phyloP scores from a whole-genome alignment of 2,113 vertebrate species.

The Lipophrys pholis region DNA sequence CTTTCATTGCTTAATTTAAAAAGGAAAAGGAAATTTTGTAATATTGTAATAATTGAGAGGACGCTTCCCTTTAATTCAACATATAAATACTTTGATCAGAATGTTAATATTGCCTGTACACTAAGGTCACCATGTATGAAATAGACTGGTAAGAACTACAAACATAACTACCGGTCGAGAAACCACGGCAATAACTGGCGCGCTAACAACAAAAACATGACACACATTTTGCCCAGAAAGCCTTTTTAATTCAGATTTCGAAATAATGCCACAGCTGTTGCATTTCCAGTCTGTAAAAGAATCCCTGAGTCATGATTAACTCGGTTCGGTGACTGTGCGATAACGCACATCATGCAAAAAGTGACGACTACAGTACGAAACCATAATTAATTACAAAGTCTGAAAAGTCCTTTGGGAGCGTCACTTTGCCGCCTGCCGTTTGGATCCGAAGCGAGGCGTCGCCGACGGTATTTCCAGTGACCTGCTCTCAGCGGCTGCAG shows the following conservation, averaged over 20 bases:
- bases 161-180: too few relatives aligned
- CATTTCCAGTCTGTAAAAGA: slow-evolving; percentile 61
- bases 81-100: too few relatives aligned
- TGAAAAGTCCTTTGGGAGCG: slow-evolving; percentile 44
- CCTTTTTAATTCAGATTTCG: slow-evolving; percentile 72
- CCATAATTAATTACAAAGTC: slow-evolving; percentile 58
- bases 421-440: slow-evolving; percentile 10
- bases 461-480: slow-evolving; percentile 45
- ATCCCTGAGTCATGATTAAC: slow-evolving; percentile 75
- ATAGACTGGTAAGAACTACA: too few relatives aligned
- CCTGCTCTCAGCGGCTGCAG: slow-evolving; percentile 28
- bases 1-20: too few relatives aligned
- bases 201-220: slow-evolving; percentile 6
- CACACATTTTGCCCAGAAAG: slow-evolving; percentile 57
- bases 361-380: slow-evolving; percentile 52
- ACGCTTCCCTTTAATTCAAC: too few relatives aligned
- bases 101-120: too few relatives aligned
- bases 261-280: slow-evolving; percentile 66
- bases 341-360: slow-evolving; percentile 68
- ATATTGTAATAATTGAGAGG: too few relatives aligned
- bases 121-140: too few relatives aligned
- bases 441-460: slow-evolving; percentile 23
- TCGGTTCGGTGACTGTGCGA: slow-evolving; percentile 62
- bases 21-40: too few relatives aligned
- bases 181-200: not conserved